Conservation (phyloP, 2,888 invertebrate species). For the Cerceris ruficornis region DNA sequence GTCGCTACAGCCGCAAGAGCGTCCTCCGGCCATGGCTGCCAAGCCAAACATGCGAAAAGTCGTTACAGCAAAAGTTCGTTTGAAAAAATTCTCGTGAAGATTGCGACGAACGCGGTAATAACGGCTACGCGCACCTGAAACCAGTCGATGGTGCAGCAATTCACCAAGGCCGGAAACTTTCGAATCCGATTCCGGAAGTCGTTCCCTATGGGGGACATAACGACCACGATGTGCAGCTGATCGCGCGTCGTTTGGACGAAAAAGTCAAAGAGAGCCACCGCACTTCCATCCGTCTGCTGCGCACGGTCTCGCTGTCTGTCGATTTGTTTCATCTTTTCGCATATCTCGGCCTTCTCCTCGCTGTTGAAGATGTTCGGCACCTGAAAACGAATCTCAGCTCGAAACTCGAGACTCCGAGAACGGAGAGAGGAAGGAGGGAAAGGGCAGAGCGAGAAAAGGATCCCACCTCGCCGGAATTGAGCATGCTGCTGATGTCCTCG, state of each 20-base stretch:
- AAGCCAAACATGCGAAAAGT: slow-evolving; percentile 7
- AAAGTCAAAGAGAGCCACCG: slow-evolving; percentile 94
- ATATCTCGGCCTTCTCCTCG: slow-evolving; percentile 94
- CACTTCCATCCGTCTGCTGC: slow-evolving; percentile 95
- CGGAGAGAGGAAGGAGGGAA: background rate
- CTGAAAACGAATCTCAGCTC: slow-evolving; percentile 46
- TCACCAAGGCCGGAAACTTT: slow-evolving; percentile 96
- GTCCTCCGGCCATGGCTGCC: slow-evolving; percentile 93
- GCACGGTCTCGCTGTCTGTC: slow-evolving; percentile 94
- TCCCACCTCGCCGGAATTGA: slow-evolving; percentile 93
- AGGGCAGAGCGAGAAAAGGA: background rate
- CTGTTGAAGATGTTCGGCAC: slow-evolving; percentile 92
- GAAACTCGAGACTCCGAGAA: no score
- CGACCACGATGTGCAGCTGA: slow-evolving; percentile 93
- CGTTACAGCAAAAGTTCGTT: background rate
- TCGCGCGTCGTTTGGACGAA: slow-evolving; percentile 94
- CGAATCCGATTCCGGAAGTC: slow-evolving; percentile 91
- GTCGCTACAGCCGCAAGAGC: slow-evolving; percentile 94
- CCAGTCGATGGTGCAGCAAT: slow-evolving; percentile 98
- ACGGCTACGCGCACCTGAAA: slow-evolving; percentile 86
- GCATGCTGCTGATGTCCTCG: slow-evolving; percentile 95
- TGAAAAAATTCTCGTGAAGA: background rate
- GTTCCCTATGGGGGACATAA: slow-evolving; percentile 96
- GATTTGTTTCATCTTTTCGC: slow-evolving; percentile 95
- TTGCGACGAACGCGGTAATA: no score